Percentiles rank a stretch among this genome's conserved stretches.
phyloP scores from a whole-genome alignment of 2,113 vertebrate genomes.

The Silurus meridionalis region DNA sequence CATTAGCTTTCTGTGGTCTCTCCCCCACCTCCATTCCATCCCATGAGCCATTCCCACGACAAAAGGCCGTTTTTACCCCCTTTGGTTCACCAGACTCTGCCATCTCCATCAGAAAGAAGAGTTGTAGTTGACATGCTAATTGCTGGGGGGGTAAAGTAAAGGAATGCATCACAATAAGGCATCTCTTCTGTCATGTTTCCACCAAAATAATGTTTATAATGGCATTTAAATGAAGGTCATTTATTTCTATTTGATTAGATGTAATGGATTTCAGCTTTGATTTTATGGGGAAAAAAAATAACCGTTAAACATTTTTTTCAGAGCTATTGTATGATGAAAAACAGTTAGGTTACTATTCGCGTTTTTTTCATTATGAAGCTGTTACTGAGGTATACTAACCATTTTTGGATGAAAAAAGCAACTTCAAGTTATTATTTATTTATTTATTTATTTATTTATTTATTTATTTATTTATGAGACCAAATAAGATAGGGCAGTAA shows the following conservation, averaged over 20 bases:
- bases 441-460: neutral
- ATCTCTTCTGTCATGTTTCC: slow-evolving; percentile 50
- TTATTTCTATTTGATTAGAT: slow-evolving; percentile 36
- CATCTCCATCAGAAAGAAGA: slow-evolving; percentile 55
- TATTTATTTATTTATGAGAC: neutral
- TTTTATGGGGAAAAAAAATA: neutral
- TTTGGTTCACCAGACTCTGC: slow-evolving; percentile 43
- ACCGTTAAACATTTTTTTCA: neutral
- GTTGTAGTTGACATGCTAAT: slow-evolving; percentile 60
- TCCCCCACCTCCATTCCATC: slow-evolving; percentile 37
- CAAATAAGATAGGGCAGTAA: neutral
- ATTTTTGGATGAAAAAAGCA: too few relatives aligned
- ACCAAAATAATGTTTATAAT: slow-evolving; percentile 56
- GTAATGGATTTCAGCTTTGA: neutral
- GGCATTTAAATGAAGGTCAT: slow-evolving; percentile 43
- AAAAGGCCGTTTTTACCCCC: slow-evolving; percentile 49
- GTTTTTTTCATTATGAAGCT: too few relatives aligned
- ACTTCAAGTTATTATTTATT: neutral
- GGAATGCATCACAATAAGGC: slow-evolving; percentile 55
- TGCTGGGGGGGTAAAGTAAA: slow-evolving; percentile 49
- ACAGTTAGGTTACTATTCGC: neutral
- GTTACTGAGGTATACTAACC: too few relatives aligned
- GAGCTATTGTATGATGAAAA: neutral
- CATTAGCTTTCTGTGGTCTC: slow-evolving; percentile 38
- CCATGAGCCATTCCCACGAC: slow-evolving; percentile 40